These are phyloP conservation scores for Meta bourneti DNA, from an alignment of 2,888 invertebrate species.

Conservation along the genomic window DNA sequence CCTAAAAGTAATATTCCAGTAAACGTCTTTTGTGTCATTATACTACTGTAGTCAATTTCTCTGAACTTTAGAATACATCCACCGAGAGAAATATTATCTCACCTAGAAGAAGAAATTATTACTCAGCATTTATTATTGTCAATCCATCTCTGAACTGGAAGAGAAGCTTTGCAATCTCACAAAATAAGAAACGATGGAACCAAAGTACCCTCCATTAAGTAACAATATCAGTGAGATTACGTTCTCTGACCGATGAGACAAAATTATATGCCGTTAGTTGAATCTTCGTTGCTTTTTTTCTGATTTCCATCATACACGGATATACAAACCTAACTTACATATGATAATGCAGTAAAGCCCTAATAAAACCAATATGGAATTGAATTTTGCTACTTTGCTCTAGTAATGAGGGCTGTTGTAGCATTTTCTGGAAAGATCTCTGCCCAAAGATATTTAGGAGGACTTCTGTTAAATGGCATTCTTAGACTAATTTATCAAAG, in stretches of 20 bases:
- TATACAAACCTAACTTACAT: conserved; percentile 8
- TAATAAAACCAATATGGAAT: no score
- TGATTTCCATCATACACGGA: conserved; percentile 21
- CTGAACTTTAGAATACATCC: neutral
- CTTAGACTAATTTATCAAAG: no score
- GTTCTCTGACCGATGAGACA: conserved; percentile 1
- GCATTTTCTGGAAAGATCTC: no score
- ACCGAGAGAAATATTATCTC: neutral
- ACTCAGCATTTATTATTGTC: no score
- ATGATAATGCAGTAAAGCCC: no score
- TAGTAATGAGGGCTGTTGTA: no score
- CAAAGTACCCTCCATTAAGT: conserved; percentile 28
- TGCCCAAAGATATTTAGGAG: no score
- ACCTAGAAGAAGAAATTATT: no score
- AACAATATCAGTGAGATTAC: conserved; percentile 12
- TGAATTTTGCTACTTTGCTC: no score
- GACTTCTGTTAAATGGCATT: no score
- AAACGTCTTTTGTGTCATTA: neutral
- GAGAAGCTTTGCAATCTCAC: neutral
- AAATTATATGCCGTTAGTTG: conserved; percentile 30
- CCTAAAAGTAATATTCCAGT: neutral
- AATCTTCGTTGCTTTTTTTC: conserved; percentile 9
- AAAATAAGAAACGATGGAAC: conserved; percentile 9
- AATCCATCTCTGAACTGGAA: neutral
- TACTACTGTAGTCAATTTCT: neutral